These are phyloP conservation scores for Leucopsar rothschildi DNA, from an alignment of 2,113 vertebrate species.

Conservation along the genomic window DNA sequence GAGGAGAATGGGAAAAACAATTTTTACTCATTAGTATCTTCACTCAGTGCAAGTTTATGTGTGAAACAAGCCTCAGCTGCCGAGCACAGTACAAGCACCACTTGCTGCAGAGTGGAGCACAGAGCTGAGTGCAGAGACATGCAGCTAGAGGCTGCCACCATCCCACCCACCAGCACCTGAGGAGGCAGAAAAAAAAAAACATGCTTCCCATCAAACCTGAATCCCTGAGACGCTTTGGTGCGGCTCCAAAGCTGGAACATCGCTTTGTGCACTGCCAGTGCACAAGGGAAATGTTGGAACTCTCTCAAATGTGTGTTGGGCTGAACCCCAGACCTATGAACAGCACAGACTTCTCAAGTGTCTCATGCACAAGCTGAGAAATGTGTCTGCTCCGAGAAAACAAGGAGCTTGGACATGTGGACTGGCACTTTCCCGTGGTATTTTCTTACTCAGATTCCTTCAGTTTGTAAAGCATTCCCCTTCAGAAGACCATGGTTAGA, in stretches of 20 bases:
- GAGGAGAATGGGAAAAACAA: background rate
- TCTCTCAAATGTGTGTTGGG: background rate
- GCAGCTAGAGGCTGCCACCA: background rate
- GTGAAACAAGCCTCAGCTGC: background rate
- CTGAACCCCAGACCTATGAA: background rate
- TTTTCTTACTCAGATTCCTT: background rate
- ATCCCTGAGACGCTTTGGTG: background rate
- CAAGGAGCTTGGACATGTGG: background rate
- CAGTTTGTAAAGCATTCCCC: background rate
- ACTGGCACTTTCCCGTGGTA: background rate
- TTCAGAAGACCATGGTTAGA: background rate
- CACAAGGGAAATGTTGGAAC: background rate
- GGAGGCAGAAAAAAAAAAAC: background rate
- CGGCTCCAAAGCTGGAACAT: background rate
- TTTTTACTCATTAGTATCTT: background rate
- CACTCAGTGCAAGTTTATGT: rapidly evolving
- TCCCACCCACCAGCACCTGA: background rate
- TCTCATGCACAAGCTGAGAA: background rate
- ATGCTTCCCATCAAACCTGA: background rate
- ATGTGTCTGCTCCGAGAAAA: background rate
- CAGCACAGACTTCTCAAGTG: background rate
- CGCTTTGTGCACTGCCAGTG: background rate
- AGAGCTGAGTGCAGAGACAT: background rate
- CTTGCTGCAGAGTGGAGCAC: background rate
- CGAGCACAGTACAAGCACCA: background rate